Base-by-base conservation (phyloP, 1,140 invertebrate species). In the Antheraea mylitta region DNA sequence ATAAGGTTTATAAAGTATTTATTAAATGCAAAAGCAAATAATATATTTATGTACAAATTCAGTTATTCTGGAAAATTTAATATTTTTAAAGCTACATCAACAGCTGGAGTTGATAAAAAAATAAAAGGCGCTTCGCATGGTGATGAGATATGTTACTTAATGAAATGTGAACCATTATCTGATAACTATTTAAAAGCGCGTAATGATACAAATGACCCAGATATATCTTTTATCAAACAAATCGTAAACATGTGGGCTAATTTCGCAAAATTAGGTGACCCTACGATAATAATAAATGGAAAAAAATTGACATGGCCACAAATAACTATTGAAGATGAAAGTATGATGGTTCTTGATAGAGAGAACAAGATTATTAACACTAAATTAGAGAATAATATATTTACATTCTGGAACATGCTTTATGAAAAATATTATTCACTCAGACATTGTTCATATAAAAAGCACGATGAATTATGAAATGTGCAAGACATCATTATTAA, bases 251-350 rank as follows among this genome's bases (percentile, higher is more conserved):
- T 93, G 70, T 93, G 92, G 92, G 71, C 87, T 6, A 92, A 93
- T 79, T 93, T 93, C 80, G 92, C 89, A 8, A 92, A 90, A 78
- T 79, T 65, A 69, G 89, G 87, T 7, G 70, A 92, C 65, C 92
- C 92, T 13, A 92, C 85, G 53, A 82, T 81, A 18, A 36, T 30
- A 2, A 69, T 66, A 13, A 68, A 72, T 64, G 36, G 38, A 59
- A 67, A 63, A 18, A 80, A 79, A 66, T 58, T 74, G 16, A 81
- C 74, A 36, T 91, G 89, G 89, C 76, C 76, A 22, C 78, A 80
- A 7, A 80, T 86, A 74, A 79, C 79, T 19, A 30, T 45, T 64
- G 70, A 77, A 64, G 71, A 80, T n/a, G 77, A 85, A 66, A 81
- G 85, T 67, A 68, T 90, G 36, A 70, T 86, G 10, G 53, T 80